Conservation (phyloP, 2,797 vertebrate species). For the Myotis daubentonii region DNA sequence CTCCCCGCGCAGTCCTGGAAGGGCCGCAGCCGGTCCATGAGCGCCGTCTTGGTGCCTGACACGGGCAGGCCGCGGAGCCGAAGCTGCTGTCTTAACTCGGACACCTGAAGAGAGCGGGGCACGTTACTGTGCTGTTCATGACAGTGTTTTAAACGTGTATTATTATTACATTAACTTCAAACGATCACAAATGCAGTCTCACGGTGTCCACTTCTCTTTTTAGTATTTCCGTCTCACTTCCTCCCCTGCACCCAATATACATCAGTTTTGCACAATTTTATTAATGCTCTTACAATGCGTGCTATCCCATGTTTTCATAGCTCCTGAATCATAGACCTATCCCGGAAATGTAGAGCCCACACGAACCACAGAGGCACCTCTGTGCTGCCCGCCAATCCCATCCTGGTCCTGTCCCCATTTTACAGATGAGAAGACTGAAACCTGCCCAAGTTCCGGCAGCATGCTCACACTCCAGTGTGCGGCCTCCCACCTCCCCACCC, state of each 20-base stretch:
- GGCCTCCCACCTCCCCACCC: background rate
- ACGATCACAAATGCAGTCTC: background rate
- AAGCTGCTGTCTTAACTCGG: conserved; percentile 96
- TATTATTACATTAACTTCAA: background rate
- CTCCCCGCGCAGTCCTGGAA: conserved; percentile 91
- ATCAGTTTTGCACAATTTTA: background rate
- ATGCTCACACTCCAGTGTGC: accelerated
- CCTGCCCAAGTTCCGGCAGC: background rate
- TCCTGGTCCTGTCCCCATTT: background rate
- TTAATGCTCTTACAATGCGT: background rate
- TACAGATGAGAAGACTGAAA: background rate
- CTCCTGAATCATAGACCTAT: background rate
- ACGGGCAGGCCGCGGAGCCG: conserved; percentile 96
- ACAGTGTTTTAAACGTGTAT: no score
- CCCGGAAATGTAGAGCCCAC: background rate
- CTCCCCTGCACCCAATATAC: background rate
- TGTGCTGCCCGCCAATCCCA: background rate
- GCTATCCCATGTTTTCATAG: background rate
- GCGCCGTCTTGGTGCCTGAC: conserved; percentile 96
- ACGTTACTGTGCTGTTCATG: background rate
- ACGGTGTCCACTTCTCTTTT: background rate
- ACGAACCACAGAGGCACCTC: background rate
- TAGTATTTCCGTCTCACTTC: background rate
- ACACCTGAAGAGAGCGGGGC: conserved; percentile 87
- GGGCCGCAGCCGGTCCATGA: conserved; percentile 95